A percentile compares a stretch with the other conserved stretches of the same genome.
phyloP scores from a whole-genome alignment of 2,797 vertebrate genomes.

The Selene dorsalis region DNA sequence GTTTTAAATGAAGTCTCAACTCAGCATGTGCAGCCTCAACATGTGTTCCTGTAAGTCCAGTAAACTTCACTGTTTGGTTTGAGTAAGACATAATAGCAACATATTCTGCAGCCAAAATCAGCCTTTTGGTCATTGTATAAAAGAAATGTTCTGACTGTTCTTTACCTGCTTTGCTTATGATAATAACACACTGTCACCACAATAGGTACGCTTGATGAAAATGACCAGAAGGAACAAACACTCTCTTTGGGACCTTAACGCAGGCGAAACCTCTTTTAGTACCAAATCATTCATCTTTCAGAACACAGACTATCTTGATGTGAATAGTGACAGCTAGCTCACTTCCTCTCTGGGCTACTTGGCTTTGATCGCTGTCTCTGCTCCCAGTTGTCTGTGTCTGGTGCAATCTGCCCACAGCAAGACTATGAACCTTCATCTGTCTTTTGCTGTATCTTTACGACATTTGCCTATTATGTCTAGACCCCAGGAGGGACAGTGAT shows the following conservation, averaged over 20 bases:
- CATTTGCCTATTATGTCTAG: constrained; percentile 45
- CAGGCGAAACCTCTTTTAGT: constrained; percentile 32
- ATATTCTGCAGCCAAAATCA: not conserved
- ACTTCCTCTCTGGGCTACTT: constrained; percentile 65
- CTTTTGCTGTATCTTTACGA: constrained; percentile 48
- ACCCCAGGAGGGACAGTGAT: constrained; percentile 30
- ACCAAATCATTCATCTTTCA: constrained; percentile 59
- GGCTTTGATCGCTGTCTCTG: constrained; percentile 62
- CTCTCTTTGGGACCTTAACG: constrained; percentile 18
- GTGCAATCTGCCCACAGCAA: constrained; percentile 54
- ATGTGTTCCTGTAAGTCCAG: no score
- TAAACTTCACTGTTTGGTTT: not conserved
- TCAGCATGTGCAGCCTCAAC: not conserved
- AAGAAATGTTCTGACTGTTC: not conserved
- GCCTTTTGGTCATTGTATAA: not conserved
- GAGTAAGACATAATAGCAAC: not conserved
- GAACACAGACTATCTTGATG: constrained; percentile 45
- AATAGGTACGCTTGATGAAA: constrained; percentile 20
- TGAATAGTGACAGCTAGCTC: constrained; percentile 46
- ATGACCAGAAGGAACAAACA: not conserved
- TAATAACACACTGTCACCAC: not conserved
- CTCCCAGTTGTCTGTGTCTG: constrained; percentile 61
- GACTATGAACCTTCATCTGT: constrained; percentile 62
- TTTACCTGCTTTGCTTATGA: constrained; percentile 4
- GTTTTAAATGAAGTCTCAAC: not conserved